Base-by-base conservation (phyloP, 2,113 vertebrate genomes). In the Okapia johnstoni region DNA sequence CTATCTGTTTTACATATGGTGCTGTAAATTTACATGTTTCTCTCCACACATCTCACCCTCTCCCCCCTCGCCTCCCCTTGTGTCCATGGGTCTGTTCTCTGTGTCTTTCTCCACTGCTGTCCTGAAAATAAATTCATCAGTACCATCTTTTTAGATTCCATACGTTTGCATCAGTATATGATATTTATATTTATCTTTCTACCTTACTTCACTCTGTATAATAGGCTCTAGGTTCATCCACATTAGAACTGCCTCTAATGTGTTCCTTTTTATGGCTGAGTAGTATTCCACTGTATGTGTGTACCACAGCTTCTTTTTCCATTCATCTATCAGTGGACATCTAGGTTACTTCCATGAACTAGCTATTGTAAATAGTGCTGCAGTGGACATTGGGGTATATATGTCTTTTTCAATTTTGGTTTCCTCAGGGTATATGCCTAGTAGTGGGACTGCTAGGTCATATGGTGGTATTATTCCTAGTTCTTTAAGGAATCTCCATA, bases 1-100 rank as follows among this genome's bases (percentile, higher is more conserved):
- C 33, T 36, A 0, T 36, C 33, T 11, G 0, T 66, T 21, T 66
- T 21, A 66, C n/a, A 36, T 21, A 0, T 36, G 8, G 8, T 36
- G 4, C 5, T 66, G n/a, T 70, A 21, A 36, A 11, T 70, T 36
- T 36, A n/a, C n/a, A 36, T 4, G 17, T 21, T 11, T 70, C 4
- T 70, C n/a, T 70, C 63, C 2, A 11, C 21, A 66, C 63, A 70
- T 21, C 63, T 36, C 63, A 2, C 63, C n/a, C n/a, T 70, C 17
- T 11, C 17, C 63, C n/a, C 11, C 9, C 63, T 36, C 0, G 2
- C 63, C n/a, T 70, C 63, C n/a, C 63, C 63, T 66, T 70, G 63
- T 36, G 63, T 70, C 63, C 63, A 36, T 21, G n/a, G 63, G n/a
- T 70, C 63, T 70, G 17, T 36, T 36, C n/a, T 70, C 63, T 36